These are phyloP conservation scores for Triplophysa bombifrons DNA, from an alignment of 2,797 vertebrate species.

Conservation along the genomic window DNA sequence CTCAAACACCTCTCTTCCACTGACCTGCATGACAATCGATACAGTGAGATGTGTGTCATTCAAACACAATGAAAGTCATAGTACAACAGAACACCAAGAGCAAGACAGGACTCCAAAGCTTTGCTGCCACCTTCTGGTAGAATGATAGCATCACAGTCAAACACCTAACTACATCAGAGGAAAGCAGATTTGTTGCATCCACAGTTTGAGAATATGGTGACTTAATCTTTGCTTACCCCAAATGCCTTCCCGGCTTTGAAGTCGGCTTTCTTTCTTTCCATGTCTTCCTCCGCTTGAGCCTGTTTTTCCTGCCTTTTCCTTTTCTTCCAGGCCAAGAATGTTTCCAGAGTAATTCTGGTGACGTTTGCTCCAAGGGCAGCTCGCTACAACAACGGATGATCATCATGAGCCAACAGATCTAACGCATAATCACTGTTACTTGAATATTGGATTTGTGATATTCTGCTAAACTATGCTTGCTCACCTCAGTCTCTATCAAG, in stretches of 20 bases:
- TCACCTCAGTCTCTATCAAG: slow-evolving; percentile 95
- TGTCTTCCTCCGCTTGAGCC: slow-evolving; percentile 86
- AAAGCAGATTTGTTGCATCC: too few species aligned
- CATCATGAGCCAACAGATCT: neutral
- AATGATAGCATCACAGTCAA: neutral
- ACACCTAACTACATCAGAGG: too few species aligned
- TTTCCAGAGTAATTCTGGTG: slow-evolving; percentile 96
- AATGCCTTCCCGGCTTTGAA: slow-evolving; percentile 94
- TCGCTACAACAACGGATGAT: slow-evolving; percentile 73
- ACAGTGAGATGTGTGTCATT: neutral
- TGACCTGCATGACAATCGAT: slow-evolving; percentile 79
- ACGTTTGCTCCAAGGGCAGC: slow-evolving; percentile 90
- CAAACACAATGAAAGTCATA: neutral
- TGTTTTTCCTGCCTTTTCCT: slow-evolving; percentile 98
- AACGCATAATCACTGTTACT: neutral
- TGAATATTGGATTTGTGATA: neutral
- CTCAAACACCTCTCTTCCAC: slow-evolving; percentile 96
- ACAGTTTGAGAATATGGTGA: neutral
- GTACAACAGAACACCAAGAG: neutral
- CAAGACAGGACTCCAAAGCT: neutral
- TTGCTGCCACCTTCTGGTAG: slow-evolving; percentile 9
- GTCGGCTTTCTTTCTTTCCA: slow-evolving; percentile 97
- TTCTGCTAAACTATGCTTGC: neutral
- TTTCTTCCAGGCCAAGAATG: slow-evolving; percentile 98
- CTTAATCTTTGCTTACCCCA: slow-evolving; percentile 76